Evolutionary conservation across 2,113 vertebrate genomes (phyloP).

Genomic region (Coryphaenoides rupestris): DNA sequence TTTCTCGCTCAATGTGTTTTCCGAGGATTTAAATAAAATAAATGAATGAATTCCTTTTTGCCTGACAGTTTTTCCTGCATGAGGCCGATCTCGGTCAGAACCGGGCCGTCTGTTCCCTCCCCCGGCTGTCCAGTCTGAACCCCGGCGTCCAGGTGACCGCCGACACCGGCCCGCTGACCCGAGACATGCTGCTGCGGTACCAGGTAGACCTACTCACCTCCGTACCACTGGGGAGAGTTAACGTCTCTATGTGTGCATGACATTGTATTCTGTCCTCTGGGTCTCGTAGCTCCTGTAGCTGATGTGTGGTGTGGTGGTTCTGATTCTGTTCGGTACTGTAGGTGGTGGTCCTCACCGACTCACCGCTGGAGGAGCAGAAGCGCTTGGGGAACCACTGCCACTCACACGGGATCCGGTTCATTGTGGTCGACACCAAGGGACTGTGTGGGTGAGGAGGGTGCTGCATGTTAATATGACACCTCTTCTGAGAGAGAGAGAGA

Average conservation of each 20-base stretch:
- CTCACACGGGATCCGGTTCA: slow-evolving; percentile 66
- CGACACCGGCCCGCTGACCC: slow-evolving; percentile 54
- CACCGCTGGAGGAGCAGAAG: slow-evolving; percentile 81
- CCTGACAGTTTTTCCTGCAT: slow-evolving; percentile 78
- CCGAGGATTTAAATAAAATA: background rate
- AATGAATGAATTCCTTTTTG: too few relatives aligned
- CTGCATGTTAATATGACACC: too few relatives aligned
- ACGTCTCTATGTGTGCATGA: too few relatives aligned
- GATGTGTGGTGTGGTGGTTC: background rate
- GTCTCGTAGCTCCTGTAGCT: too few relatives aligned
- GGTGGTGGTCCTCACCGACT: slow-evolving; percentile 87
- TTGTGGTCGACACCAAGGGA: slow-evolving; percentile 81
- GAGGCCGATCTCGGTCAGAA: slow-evolving; percentile 74
- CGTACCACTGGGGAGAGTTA: too few relatives aligned
- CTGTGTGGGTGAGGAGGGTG: slow-evolving; percentile 80
- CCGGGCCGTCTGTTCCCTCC: slow-evolving; percentile 72
- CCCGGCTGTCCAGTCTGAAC: slow-evolving; percentile 74
- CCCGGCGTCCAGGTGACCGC: slow-evolving; percentile 60
- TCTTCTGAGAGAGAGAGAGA: too few relatives aligned
- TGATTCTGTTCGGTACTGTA: slow-evolving; percentile 45
- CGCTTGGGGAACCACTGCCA: slow-evolving; percentile 77
- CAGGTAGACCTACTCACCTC: slow-evolving; percentile 73
- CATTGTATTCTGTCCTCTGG: too few relatives aligned
- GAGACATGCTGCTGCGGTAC: slow-evolving; percentile 71
- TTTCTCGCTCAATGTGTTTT: background rate